Evolutionary conservation across 1,140 invertebrate species (phyloP).

Genomic region (Euura saliciscinereae): DNA sequence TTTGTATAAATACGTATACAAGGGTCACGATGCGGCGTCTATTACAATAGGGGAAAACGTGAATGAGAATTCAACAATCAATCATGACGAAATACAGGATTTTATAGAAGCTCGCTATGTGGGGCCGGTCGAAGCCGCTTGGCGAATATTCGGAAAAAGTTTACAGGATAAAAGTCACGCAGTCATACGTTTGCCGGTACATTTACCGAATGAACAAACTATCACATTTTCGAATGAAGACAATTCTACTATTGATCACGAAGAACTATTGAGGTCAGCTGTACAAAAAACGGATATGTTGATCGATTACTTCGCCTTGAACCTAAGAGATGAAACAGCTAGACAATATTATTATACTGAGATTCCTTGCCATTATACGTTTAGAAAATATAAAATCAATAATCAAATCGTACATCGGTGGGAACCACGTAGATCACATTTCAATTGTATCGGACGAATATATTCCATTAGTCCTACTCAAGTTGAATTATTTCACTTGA

Average conservation of each 20-base stretch:
- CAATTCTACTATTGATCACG: not conserved
- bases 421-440: not conserved
- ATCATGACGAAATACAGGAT: constrained; percentile 24
- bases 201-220: constrained; percentile 18
- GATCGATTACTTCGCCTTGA: constrained; percentile 21
- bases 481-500: constrained; percentile 41
- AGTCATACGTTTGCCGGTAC: constrained; percentile 18
- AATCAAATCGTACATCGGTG: not conserved
- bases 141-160: not conserved
- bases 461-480: constrained; percentile 37
- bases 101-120: constrained; percentile 25
- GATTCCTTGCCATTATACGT: constrained; percentile 12
- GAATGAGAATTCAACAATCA: not conserved
- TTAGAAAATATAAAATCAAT: constrained; percentile 13
- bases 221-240: not conserved
- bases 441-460: constrained; percentile 18
- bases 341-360: constrained; percentile 14
- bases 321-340: constrained; percentile 14
- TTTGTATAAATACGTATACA: constrained; percentile 28
- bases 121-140: constrained; percentile 12
- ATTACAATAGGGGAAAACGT: not conserved
- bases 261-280: not conserved
- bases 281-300: constrained; percentile 19
- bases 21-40: constrained; percentile 27
- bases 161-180: constrained; percentile 20